Evolutionary conservation across 2,888 invertebrate species (phyloP).

Genomic region (Drosophila diplacantha): DNA sequence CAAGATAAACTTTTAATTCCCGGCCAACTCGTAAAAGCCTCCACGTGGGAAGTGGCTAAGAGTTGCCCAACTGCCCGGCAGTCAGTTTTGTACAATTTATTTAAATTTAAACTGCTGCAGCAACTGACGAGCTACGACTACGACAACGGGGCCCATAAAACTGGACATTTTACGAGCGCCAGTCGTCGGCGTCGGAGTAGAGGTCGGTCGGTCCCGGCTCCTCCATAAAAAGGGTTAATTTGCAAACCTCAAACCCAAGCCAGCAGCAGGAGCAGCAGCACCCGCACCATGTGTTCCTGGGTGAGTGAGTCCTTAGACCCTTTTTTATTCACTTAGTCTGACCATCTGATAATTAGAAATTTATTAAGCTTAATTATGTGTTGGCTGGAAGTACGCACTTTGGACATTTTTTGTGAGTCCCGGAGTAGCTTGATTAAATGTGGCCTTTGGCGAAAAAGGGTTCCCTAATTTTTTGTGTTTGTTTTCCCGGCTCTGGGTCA

Average conservation of each 20-base stretch:
- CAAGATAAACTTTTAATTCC: conserved; percentile 74
- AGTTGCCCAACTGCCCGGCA: conserved; percentile 30
- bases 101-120: conserved; percentile 70
- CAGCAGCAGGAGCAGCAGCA: background rate
- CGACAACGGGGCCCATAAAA: conserved; percentile 55
- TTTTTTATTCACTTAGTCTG: conserved; percentile 69
- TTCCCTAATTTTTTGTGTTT: conserved; percentile 43
- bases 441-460: conserved; percentile 46
- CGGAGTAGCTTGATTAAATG: conserved; percentile 57
- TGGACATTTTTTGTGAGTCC: conserved; percentile 47
- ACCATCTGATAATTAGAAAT: conserved; percentile 72
- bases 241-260: conserved; percentile 49
- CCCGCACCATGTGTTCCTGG: conserved; percentile 47
- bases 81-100: conserved; percentile 73
- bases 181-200: conserved; percentile 6
- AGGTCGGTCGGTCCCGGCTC: conserved; percentile 22
- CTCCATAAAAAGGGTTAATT: conserved; percentile 61
- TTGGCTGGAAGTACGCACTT: conserved; percentile 68
- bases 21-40: conserved; percentile 60
- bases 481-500: conserved; percentile 27
- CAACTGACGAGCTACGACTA: conserved; percentile 38
- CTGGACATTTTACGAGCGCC: conserved; percentile 62
- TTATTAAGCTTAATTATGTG: conserved; percentile 75
- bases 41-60: conserved; percentile 58
- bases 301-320: conserved; percentile 55